These are phyloP conservation scores for Alcedo quadribrachys DNA, from an alignment of 2,797 vertebrate species.

Conservation along the genomic window DNA sequence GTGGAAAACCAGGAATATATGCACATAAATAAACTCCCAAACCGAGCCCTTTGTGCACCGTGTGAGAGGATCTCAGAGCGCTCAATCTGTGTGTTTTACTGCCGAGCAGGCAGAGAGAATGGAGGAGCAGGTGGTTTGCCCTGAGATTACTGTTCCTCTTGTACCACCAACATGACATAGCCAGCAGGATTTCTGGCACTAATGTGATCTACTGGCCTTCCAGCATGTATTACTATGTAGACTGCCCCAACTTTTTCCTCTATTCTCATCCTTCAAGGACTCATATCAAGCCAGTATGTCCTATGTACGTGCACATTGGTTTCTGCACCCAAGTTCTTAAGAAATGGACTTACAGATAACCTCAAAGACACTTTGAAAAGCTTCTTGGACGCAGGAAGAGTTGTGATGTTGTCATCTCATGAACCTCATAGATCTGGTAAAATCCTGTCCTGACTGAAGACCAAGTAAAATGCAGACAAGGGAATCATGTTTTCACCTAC, in stretches of 20 bases:
- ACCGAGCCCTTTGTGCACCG: background rate
- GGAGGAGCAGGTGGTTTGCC: background rate
- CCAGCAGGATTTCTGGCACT: slow-evolving; percentile 1
- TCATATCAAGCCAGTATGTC: background rate
- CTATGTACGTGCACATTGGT: background rate
- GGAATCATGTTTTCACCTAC: background rate
- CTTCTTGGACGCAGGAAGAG: background rate
- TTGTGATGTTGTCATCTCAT: background rate
- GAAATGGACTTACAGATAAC: background rate
- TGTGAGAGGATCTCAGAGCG: background rate
- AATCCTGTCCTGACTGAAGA: background rate
- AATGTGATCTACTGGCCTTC: background rate
- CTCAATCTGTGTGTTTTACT: accelerated
- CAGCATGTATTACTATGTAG: background rate
- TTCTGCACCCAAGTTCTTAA: background rate
- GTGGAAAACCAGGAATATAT: background rate
- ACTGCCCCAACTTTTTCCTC: background rate
- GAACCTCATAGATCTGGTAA: background rate
- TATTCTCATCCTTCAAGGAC: background rate
- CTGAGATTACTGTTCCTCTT: background rate
- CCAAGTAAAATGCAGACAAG: background rate
- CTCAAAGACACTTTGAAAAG: background rate
- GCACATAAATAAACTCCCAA: background rate
- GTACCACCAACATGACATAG: background rate
- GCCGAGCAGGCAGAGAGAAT: accelerated